These are phyloP conservation scores for Lamprotornis superbus DNA, from an alignment of 2,113 vertebrate genomes.

Conservation along the genomic window DNA sequence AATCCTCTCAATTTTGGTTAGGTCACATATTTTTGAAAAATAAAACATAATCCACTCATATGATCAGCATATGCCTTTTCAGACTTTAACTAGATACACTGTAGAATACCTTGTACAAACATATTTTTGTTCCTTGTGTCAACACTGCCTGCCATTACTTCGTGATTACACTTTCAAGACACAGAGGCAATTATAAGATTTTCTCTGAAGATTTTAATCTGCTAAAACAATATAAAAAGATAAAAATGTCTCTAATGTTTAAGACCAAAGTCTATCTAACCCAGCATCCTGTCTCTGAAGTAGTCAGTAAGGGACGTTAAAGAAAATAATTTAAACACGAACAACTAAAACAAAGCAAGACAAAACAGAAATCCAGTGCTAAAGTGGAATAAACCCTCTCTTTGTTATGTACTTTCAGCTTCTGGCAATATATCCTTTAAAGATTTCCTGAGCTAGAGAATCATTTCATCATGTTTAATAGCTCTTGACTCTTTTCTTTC, in stretches of 20 bases:
- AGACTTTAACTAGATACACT: neutral
- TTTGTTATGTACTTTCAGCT: neutral
- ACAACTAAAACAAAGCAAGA: neutral
- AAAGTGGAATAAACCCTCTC: neutral
- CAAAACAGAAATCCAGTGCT: neutral
- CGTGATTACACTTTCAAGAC: neutral
- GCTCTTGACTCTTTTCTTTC: neutral
- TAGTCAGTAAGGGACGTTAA: neutral
- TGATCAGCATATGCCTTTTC: neutral
- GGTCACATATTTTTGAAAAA: neutral
- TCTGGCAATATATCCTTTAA: neutral
- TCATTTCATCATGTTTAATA: conserved; percentile 11
- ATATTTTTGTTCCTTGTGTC: conserved; percentile 2
- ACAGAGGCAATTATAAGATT: neutral
- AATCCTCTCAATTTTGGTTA: neutral
- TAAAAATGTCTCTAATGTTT: neutral
- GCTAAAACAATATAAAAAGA: neutral
- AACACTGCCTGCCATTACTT: neutral
- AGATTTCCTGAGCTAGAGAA: neutral
- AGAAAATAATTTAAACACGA: neutral
- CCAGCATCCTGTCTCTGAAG: neutral
- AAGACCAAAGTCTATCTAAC: neutral
- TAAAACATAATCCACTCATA: neutral
- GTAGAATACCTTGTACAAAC: neutral
- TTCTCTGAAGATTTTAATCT: conserved; percentile 20